Percentiles rank a stretch among this genome's conserved stretches.
phyloP scores from a whole-genome alignment of 1,140 invertebrate species.

The Mercenaria mercenaria region DNA sequence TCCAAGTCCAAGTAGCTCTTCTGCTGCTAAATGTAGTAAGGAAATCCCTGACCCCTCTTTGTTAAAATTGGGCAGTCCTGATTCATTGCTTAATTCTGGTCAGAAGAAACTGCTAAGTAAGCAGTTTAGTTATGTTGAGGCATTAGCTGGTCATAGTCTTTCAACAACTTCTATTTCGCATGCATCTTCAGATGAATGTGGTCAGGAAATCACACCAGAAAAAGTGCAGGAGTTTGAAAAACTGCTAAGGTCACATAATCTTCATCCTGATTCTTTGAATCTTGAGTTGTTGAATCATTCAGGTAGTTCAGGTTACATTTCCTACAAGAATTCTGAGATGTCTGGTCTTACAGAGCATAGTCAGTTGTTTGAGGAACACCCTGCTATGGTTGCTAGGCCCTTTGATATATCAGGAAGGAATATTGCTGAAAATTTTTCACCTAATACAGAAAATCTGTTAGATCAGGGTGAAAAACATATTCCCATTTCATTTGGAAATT shows the following conservation, averaged over 20 bases:
- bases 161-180: not conserved
- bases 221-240: not conserved
- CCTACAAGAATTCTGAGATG: not conserved
- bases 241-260: not conserved
- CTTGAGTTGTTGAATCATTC: not conserved
- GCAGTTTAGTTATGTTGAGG: not conserved
- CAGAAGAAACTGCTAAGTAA: not conserved
- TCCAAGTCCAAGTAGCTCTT: not conserved
- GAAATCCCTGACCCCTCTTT: not conserved
- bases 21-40: not conserved
- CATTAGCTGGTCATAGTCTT: not conserved
- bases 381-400: not conserved
- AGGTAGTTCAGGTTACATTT: not conserved
- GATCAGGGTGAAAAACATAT: too few species aligned
- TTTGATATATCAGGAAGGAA: not conserved
- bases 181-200: not conserved
- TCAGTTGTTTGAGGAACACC: not conserved
- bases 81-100: too few species aligned
- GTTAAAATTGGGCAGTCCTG: not conserved
- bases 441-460: not conserved
- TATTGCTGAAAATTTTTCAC: not conserved
- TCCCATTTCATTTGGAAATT: too few species aligned
- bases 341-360: not conserved
- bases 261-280: constrained; percentile 31
- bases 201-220: not conserved